A percentile compares a stretch with the other conserved stretches of the same genome.
phyloP scores from a whole-genome alignment of 2,888 invertebrate species.

The Noctua pronuba region DNA sequence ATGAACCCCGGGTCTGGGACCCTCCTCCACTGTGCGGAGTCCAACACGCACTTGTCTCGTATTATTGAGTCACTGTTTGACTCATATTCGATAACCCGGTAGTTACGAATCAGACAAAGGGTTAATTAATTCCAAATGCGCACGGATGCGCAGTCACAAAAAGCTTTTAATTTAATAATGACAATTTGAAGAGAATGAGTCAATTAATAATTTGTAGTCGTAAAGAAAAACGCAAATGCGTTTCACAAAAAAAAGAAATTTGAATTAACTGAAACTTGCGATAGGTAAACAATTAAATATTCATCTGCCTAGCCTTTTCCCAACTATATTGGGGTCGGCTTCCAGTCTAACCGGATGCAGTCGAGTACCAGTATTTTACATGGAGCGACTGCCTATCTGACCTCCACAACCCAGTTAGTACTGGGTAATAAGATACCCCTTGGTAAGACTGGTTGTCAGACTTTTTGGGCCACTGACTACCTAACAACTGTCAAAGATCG shows the following conservation, averaged over 20 bases:
- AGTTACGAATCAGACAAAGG: neutral
- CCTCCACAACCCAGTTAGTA: too few species aligned
- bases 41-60: neutral
- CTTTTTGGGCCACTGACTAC: too few species aligned
- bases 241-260: neutral
- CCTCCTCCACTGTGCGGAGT: neutral
- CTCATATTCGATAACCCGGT: neutral
- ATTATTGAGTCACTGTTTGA: constrained; percentile 7
- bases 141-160: neutral
- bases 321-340: too few species aligned
- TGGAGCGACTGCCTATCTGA: too few species aligned
- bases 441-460: too few species aligned
- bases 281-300: too few species aligned
- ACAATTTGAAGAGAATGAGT: neutral
- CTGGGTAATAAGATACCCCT: too few species aligned
- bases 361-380: too few species aligned
- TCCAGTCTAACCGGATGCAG: too few species aligned
- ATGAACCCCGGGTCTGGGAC: too few species aligned
- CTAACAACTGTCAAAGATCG: too few species aligned
- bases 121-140: neutral
- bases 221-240: neutral
- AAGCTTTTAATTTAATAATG: neutral
- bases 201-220: neutral
- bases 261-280: neutral
- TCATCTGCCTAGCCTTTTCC: too few species aligned